Evolutionary conservation across 2,797 vertebrate genomes (phyloP).

Genomic region (Hydrophis major): DNA sequence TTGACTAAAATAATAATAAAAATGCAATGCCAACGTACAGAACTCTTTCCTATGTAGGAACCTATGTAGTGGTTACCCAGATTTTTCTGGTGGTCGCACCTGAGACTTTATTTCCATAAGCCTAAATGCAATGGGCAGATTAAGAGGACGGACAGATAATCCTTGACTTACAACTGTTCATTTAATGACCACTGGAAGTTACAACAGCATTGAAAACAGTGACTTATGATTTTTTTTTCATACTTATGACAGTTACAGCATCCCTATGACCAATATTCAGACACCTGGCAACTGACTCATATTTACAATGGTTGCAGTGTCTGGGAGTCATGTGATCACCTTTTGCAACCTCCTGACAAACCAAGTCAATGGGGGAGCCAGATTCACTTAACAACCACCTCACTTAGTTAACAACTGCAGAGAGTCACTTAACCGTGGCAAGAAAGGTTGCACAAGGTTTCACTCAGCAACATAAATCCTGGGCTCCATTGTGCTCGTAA

Average conservation of each 20-base stretch:
- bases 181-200: neutral
- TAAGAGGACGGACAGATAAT: neutral
- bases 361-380: neutral
- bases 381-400: neutral
- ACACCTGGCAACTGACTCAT: neutral
- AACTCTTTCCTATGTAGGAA: neutral
- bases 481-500: neutral
- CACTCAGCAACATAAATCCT: neutral
- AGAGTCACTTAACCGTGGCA: neutral
- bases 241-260: neutral
- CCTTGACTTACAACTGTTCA: neutral
- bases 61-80: neutral
- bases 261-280: neutral
- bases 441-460: neutral
- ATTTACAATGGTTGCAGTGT: neutral
- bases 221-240: neutral
- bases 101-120: neutral
- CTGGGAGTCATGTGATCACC: neutral
- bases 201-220: neutral
- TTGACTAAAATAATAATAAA: neutral
- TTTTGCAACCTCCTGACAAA: neutral
- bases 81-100: neutral
- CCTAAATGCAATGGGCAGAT: neutral
- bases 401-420: too few relatives aligned
- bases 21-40: neutral